Evolutionary conservation across 2,113 vertebrate genomes (phyloP), one percentile per base, ranked within the genome.

Genomic region (Ptilorrhoa leucosticta): DNA sequence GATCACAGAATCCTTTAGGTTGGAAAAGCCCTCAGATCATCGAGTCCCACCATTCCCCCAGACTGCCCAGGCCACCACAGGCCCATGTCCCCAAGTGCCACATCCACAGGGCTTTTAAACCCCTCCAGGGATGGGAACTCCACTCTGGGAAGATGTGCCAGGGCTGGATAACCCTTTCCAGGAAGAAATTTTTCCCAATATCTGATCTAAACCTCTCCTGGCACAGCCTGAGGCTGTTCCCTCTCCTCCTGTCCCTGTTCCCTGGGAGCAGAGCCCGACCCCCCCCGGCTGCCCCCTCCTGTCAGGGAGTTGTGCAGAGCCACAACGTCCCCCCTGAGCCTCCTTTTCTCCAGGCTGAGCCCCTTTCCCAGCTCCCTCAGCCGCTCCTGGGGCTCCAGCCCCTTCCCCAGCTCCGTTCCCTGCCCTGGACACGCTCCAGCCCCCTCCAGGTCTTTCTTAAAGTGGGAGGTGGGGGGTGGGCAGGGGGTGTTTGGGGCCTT

Each of bases 141-240:
- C 54, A 26, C 0, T 13, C 11, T 42, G 86, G 12, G 12, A 18
- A 37, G 42, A 42, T 23, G 2, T 19, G 40, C 50, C 66, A 65
- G 13, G 23, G 28, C 1, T 33, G 14, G 8, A 44, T 18, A 56
- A 0, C 0, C 6, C 35, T 64, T 64, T 31, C 28, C 16, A 15
- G 4, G 5, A 0, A 42, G 48, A 0, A 10, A 35, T 71, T 54
- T 11, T 24, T 1, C 24, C 13, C 5, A 13, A 2, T 27, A 14
- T n/a, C 4, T 1, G 0, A 1, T 0, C 39, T 53, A 0, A 12
- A 0, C 19, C 28, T 53, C 0, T n/a, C 64, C 13, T 6, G 7
- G 18, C 33, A 5, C 73, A 70, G 3, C 39, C 13, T 30, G 65
- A 47, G 64, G 40, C n/a, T 4, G 2, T 70, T 87, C 27, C 72